phyloP scores from a whole-genome alignment of 2,888 invertebrate species.

The Mallateleia sp. region DNA sequence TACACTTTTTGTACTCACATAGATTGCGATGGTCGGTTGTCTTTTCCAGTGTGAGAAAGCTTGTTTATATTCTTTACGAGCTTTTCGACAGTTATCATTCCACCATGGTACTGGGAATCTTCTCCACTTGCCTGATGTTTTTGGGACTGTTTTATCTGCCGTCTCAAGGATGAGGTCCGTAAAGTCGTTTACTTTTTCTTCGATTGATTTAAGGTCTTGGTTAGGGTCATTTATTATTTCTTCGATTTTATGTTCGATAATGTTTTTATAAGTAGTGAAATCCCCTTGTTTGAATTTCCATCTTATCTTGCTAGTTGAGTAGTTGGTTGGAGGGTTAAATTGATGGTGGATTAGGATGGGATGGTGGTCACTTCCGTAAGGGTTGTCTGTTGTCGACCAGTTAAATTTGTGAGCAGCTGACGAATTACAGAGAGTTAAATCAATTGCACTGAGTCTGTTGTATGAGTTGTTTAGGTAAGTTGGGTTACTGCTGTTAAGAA shows the following conservation, averaged over 20 bases:
- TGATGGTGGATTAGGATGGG: conserved; percentile 51
- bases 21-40: not conserved
- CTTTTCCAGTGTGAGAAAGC: conserved; percentile 24
- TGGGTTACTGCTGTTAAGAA: conserved; percentile 55
- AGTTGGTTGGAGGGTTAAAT: not conserved
- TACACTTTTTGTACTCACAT: too few relatives aligned
- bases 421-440: conserved; percentile 60
- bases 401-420: conserved; percentile 39
- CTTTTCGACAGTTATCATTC: conserved; percentile 31
- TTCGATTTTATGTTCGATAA: conserved; percentile 20
- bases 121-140: conserved; percentile 6
- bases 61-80: conserved; percentile 22
- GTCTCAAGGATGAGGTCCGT: conserved; percentile 12
- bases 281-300: conserved; percentile 61
- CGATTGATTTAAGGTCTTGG: not conserved
- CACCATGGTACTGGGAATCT: conserved; percentile 42
- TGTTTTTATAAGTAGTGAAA: conserved; percentile 24
- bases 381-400: conserved; percentile 39
- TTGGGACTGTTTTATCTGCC: conserved; percentile 29
- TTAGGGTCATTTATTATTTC: not conserved
- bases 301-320: too few relatives aligned
- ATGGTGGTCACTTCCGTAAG: conserved; percentile 68
- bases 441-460: conserved; percentile 67
- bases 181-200: conserved; percentile 6
- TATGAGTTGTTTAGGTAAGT: conserved; percentile 75